Evolutionary conservation across 2,888 invertebrate genomes (phyloP).

Genomic region (Cephonodes hylas): DNA sequence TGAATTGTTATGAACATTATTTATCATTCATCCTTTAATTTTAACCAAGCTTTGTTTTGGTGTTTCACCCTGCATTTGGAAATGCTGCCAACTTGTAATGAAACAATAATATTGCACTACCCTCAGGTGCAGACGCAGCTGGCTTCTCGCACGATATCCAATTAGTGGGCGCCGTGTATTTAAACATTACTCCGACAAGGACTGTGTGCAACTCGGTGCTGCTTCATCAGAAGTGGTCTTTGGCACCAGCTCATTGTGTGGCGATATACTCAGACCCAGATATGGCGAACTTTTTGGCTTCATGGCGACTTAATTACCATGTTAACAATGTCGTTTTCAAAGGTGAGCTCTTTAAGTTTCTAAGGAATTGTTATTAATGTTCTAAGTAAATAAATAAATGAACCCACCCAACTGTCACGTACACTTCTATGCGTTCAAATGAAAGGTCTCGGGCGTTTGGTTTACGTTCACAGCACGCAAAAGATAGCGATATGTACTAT

Average conservation of each 20-base stretch:
- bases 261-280: constrained; percentile 48
- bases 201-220: constrained; percentile 46
- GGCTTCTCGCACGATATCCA: constrained; percentile 11
- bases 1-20: too few relatives aligned
- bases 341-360: constrained; percentile 25
- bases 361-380: too few relatives aligned
- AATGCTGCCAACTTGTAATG: not conserved
- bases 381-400: too few relatives aligned
- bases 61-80: too few relatives aligned
- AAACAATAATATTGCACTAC: not conserved
- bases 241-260: constrained; percentile 54
- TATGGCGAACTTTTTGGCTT: constrained; percentile 32
- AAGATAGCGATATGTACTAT: too few relatives aligned
- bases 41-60: too few relatives aligned
- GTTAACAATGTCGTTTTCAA: constrained; percentile 13
- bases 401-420: too few relatives aligned
- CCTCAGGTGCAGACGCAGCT: not conserved
- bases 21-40: too few relatives aligned
- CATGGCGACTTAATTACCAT: constrained; percentile 49
- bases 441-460: too few relatives aligned
- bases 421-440: too few relatives aligned
- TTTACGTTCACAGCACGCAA: too few relatives aligned
- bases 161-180: constrained; percentile 40
- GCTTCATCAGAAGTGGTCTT: constrained; percentile 47
- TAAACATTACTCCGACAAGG: constrained; percentile 28